Evolutionary conservation across 2,797 vertebrate genomes (phyloP).

Genomic region (Notamacropus eugenii): DNA sequence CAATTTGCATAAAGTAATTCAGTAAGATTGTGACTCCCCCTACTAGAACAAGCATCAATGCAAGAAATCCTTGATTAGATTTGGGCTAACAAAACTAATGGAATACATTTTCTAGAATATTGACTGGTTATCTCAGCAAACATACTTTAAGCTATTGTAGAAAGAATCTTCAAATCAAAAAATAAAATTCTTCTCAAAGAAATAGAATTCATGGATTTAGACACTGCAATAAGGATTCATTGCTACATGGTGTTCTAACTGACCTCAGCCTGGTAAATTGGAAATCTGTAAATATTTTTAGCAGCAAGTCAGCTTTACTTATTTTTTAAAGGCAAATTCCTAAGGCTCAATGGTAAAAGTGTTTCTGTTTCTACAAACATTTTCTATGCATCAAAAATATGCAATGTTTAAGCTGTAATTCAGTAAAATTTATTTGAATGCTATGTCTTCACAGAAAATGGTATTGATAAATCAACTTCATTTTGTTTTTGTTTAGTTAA

Average conservation of each 20-base stretch:
- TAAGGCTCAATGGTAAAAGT: slow-evolving; percentile 18
- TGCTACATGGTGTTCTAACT: slow-evolving; percentile 20
- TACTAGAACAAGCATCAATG: slow-evolving; percentile 1
- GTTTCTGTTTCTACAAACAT: slow-evolving; percentile 22
- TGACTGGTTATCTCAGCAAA: slow-evolving; percentile 27
- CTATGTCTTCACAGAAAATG: not conserved
- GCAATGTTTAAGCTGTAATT: not conserved
- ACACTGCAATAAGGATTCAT: slow-evolving; percentile 28
- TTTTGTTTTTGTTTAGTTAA: not conserved
- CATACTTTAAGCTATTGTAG: slow-evolving; percentile 27
- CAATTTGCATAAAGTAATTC: slow-evolving; percentile 22
- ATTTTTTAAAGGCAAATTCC: slow-evolving; percentile 30
- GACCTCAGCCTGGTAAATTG: slow-evolving; percentile 50
- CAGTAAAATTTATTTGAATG: not conserved
- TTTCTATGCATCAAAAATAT: not conserved
- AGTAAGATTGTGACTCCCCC: not conserved
- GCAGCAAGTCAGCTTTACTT: slow-evolving; percentile 5
- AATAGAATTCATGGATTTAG: slow-evolving; percentile 17
- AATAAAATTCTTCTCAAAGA: slow-evolving; percentile 29
- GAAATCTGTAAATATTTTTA: slow-evolving; percentile 29
- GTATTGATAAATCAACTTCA: not conserved
- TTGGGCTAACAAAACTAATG: slow-evolving; percentile 4
- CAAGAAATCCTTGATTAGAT: slow-evolving; percentile 35
- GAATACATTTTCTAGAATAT: not conserved
- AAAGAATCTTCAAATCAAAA: not conserved